These are phyloP conservation scores for Prionchulus punctatus DNA, from an alignment of 2,888 invertebrate genomes.

Conservation along the genomic window DNA sequence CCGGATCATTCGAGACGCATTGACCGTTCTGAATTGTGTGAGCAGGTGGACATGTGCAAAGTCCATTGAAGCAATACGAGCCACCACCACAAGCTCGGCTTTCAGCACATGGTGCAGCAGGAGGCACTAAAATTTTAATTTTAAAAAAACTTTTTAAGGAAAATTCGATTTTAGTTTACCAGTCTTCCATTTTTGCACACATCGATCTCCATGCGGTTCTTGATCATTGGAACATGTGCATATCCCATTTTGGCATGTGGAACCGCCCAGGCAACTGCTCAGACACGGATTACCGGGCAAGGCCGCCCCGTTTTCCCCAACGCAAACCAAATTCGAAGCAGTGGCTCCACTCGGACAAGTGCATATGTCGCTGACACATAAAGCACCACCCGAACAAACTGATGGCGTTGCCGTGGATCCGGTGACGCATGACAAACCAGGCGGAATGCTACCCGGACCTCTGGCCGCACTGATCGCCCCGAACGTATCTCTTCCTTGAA, in stretches of 20 bases:
- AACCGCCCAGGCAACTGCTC: not conserved
- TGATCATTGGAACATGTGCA: not conserved
- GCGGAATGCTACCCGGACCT: not conserved
- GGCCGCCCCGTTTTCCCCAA: constrained; percentile 8
- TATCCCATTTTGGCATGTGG: not conserved
- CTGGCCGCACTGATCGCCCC: not conserved
- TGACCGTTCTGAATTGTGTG: not conserved
- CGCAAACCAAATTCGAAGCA: not conserved
- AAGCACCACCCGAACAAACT: constrained; percentile 13
- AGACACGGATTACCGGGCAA: not conserved
- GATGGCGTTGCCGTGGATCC: not conserved
- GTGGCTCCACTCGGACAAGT: constrained; percentile 14
- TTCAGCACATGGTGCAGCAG: constrained; percentile 18
- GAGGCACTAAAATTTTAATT: constrained; percentile 14
- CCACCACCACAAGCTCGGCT: constrained; percentile 26
- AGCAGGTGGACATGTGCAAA: constrained; percentile 17
- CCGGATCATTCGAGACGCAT: constrained; percentile 6
- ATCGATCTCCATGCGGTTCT: not conserved
- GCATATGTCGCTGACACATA: constrained; percentile 21
- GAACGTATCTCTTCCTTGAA: no score
- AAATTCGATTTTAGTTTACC: not conserved
- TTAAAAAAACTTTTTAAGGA: no score
- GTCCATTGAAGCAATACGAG: constrained; percentile 17
- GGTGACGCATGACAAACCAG: not conserved
- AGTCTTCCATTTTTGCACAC: not conserved